phyloP scores from a whole-genome alignment of 2,113 vertebrate genomes.

The Vicugna pacos region DNA sequence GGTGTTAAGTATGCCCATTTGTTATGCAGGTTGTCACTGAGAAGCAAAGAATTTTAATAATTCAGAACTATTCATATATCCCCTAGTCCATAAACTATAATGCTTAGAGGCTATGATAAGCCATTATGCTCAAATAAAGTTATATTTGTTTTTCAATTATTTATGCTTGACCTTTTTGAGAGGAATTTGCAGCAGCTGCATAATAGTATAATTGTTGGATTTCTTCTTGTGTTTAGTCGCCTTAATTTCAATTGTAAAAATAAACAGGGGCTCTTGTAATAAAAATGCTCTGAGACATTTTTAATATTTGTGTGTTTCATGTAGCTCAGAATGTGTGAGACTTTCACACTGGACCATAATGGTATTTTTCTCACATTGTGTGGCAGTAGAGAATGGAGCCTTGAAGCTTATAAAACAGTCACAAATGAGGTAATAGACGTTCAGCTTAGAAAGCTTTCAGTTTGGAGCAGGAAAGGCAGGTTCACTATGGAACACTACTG shows the following conservation, averaged over 20 bases:
- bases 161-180: slow-evolving; percentile 17
- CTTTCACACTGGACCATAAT: background rate
- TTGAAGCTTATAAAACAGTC: background rate
- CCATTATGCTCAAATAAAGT: background rate
- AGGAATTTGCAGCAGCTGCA: slow-evolving; percentile 30
- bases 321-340: background rate
- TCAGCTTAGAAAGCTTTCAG: background rate
- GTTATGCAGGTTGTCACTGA: background rate
- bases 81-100: background rate
- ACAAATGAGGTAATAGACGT: background rate
- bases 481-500: background rate
- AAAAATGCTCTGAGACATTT: slow-evolving; percentile 36
- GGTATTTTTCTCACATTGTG: background rate
- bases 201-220: background rate
- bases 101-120: background rate
- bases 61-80: background rate
- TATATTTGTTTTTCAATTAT: slow-evolving; percentile 2
- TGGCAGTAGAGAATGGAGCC: background rate
- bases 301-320: slow-evolving; percentile 32
- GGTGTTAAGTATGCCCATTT: background rate
- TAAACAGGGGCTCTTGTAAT: background rate
- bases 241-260: slow-evolving; percentile 21
- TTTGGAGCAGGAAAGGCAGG: background rate
- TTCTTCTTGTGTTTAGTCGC: background rate
- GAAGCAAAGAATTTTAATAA: slow-evolving; percentile 16